Evolutionary conservation across 2,888 invertebrate genomes (phyloP), one percentile per base, ranked within the genome.

Genomic region (Drosophila peninsularis): DNA sequence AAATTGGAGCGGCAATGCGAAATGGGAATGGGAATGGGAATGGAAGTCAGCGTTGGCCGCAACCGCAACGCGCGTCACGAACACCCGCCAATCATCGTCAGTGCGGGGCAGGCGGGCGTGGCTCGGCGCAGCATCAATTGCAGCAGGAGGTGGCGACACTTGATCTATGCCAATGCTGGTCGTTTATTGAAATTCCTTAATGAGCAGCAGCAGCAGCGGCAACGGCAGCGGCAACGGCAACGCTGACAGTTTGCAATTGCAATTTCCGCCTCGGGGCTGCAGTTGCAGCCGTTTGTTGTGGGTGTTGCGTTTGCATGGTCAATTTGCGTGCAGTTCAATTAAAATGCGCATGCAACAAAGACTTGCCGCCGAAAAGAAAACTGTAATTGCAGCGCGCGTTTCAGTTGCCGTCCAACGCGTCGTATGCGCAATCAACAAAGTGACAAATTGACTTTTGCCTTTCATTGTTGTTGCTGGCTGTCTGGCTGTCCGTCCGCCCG

Each of bases 121-220:
- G 17, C 13, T 7, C 32, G 61, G 4, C 52, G 53, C 53, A 50
- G 62, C 62, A 72, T 60, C 75, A 62, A 64, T 75, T 66, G 75
- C 79, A 72, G 58, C 47, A 10, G 71, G 30, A 32, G 70, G 36
- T 36, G 61, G 45, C 57, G 52, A 42, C 58, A 50, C 39, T 71
- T 75, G 82, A 80, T 78, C 83, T 82, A 85, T 82, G 78, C 82
- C 57, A 34, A 39, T 63, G 74, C 47, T 45, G 70, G 61, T 44
- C 83, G 79, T 78, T 85, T 83, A 83, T 85, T 85, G 81, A 78
- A 84, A 85, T 84, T 84, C 80, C 83, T 83, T 84, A 84, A 84
- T 84, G 83, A 84, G 85, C 80, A 81, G 47, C 79, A 44, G 57
- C 78, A 78, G 62, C 71, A 24, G 57, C 70, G 17, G 45, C 44